Conservation (phyloP, 2,888 invertebrate genomes). For the Patella depressa region DNA sequence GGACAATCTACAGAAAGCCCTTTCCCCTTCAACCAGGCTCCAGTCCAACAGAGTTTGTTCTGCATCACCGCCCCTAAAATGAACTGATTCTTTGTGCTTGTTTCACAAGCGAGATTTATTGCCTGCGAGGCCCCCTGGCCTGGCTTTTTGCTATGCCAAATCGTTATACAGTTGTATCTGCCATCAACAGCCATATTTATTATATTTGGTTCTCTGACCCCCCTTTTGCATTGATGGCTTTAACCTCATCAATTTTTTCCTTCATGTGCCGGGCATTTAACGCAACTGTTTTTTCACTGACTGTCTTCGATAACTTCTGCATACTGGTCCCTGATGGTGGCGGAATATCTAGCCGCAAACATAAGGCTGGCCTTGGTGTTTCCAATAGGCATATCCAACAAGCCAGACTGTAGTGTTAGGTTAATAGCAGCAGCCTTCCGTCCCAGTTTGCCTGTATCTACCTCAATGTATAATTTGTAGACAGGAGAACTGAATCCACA, state of each 20-base stretch:
- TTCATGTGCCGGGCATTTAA: not conserved
- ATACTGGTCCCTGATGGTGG: not conserved
- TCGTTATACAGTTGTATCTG: not conserved
- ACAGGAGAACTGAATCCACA: no score
- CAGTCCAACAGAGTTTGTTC: conserved; percentile 22
- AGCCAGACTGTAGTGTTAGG: not conserved
- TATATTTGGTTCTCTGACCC: not conserved
- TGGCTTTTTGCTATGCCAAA: not conserved
- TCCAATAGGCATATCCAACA: not conserved
- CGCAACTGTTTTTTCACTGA: not conserved
- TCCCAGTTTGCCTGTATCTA: no score
- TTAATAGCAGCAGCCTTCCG: not conserved
- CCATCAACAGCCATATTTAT: not conserved
- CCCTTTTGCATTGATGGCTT: not conserved
- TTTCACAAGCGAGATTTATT: conserved; percentile 8
- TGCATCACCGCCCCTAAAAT: conserved; percentile 10
- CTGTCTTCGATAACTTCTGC: not conserved
- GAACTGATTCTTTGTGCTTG: not conserved
- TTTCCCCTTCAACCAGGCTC: conserved; percentile 23
- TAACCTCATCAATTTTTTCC: not conserved
- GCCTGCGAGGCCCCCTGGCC: conserved; percentile 4
- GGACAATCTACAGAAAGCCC: conserved; percentile 27
- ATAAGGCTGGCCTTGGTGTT: not conserved
- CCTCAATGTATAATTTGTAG: no score
- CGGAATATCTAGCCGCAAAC: not conserved